Evolutionary conservation across 2,113 vertebrate genomes (phyloP).

Genomic region (Narcine bancroftii): DNA sequence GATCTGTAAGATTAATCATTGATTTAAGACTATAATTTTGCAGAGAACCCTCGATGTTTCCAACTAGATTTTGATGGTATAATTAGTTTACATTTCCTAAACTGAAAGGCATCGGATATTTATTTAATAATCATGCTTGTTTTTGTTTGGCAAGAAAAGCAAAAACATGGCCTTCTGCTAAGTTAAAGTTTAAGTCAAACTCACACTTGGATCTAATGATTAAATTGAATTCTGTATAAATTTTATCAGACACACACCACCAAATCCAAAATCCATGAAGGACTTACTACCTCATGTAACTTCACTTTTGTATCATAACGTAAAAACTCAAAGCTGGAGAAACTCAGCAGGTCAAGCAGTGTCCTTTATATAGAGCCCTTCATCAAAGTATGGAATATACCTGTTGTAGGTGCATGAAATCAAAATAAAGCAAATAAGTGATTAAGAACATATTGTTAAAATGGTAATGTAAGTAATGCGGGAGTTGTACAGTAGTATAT

Average conservation of each 20-base stretch:
- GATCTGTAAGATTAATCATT: neutral
- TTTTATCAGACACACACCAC: neutral
- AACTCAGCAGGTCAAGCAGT: too few species aligned
- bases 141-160: neutral
- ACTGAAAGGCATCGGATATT: neutral
- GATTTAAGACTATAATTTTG: neutral
- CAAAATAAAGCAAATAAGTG: neutral
- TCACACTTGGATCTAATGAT: neutral
- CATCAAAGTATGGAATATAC: neutral
- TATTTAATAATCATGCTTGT: neutral
- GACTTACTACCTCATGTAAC: neutral
- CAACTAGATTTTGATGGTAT: neutral
- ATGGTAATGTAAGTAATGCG: neutral
- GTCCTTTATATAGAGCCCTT: too few species aligned
- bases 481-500: neutral
- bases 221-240: neutral
- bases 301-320: neutral
- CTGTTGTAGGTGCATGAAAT: neutral
- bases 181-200: constrained; percentile 5
- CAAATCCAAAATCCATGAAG: neutral
- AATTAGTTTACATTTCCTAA: neutral
- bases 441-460: neutral
- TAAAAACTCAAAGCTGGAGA: too few species aligned
- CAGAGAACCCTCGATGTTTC: neutral
- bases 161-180: neutral